A percentile compares a stretch with the other conserved stretches of the same genome.
These are phyloP conservation scores for Drosophila murphyi DNA, from an alignment of 1,140 invertebrate species.

Conservation along the genomic window DNA sequence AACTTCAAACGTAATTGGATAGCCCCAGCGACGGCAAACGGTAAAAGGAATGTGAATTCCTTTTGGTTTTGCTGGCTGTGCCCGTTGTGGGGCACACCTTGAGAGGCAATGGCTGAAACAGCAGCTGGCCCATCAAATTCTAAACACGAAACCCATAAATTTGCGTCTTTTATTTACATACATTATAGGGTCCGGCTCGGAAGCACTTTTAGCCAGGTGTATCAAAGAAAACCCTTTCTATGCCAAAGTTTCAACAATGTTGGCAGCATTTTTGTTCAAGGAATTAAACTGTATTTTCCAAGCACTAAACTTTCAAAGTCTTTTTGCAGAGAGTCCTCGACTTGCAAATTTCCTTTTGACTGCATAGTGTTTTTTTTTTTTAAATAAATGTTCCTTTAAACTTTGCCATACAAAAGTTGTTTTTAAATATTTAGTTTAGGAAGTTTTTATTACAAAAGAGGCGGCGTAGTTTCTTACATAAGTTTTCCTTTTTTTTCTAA, in stretches of 20 bases:
- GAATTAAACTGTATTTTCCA: constrained; percentile 45
- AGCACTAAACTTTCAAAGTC: neutral
- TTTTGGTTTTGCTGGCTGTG: constrained; percentile 43
- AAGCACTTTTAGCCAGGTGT: constrained; percentile 11
- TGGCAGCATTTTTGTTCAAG: constrained; percentile 19
- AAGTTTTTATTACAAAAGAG: no score
- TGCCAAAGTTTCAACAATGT: constrained; percentile 13
- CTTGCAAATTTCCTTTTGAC: constrained; percentile 1
- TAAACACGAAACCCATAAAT: constrained; percentile 77
- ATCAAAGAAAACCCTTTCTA: constrained; percentile 11
- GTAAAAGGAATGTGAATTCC: constrained; percentile 33
- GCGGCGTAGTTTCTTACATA: no score
- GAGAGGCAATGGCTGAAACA: constrained; percentile 8
- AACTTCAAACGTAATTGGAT: constrained; percentile 78
- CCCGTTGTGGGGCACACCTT: constrained; percentile 55
- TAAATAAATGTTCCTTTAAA: neutral
- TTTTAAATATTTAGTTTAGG: no score
- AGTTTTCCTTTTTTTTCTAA: no score
- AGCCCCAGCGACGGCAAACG: constrained; percentile 27
- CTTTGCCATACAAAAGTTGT: no score
- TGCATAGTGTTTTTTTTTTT: neutral
- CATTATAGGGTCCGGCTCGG: constrained; percentile 40
- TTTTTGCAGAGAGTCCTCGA: neutral
- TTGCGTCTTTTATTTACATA: constrained; percentile 78
- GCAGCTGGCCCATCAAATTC: constrained; percentile 66